Conservation (phyloP, 1,140 invertebrate species). For the Sminthurinus signatus region DNA sequence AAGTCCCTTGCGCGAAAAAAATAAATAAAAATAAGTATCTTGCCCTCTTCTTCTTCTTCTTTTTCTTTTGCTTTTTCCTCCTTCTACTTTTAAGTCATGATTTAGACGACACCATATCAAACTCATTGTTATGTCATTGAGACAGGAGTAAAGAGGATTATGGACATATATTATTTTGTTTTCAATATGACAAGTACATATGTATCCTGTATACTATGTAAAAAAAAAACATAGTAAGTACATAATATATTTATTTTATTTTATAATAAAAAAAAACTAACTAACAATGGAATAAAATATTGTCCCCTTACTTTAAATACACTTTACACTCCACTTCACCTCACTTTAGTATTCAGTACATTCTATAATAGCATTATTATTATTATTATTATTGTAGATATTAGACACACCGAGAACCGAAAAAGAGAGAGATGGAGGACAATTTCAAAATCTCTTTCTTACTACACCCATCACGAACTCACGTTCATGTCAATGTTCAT, state of each 20-base stretch:
- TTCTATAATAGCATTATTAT: background rate
- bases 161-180: background rate
- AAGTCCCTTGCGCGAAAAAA: too few relatives aligned
- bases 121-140: conserved; percentile 7
- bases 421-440: background rate
- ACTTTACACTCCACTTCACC: too few relatives aligned
- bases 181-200: background rate
- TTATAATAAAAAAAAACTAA: background rate
- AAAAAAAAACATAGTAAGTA: background rate
- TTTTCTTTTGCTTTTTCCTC: too few relatives aligned
- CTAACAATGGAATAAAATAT: background rate
- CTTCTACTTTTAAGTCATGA: conserved; percentile 1
- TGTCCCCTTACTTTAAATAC: background rate
- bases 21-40: too few relatives aligned
- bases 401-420: background rate
- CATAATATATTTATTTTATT: too few relatives aligned
- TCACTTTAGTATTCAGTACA: too few relatives aligned
- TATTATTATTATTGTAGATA: background rate
- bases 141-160: background rate
- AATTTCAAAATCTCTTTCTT: background rate
- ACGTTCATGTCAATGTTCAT: background rate
- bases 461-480: conserved; percentile 1
- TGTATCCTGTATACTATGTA: background rate
- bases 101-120: conserved; percentile 10
- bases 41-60: too few relatives aligned